Evolutionary conservation across 1,140 invertebrate genomes (phyloP).

Genomic region (Akabosia matsudoensis): DNA sequence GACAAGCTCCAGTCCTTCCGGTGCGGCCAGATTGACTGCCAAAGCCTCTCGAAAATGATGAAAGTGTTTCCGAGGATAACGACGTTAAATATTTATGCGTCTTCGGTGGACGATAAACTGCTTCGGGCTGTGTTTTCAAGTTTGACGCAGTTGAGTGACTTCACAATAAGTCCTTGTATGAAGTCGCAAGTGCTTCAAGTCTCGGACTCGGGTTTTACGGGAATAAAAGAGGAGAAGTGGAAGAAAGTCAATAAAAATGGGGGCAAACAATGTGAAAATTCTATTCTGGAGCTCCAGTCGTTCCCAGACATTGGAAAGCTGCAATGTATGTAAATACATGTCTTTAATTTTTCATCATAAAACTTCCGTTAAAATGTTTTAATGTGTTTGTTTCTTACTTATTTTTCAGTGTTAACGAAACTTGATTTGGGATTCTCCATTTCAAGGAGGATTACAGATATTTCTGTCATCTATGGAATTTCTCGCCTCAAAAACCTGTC

Average conservation of each 20-base stretch:
- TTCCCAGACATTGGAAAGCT: neutral
- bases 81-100: neutral
- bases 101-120: neutral
- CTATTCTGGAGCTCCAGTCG: neutral
- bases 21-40: neutral
- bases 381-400: neutral
- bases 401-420: neutral
- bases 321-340: neutral
- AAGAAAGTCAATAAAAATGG: neutral
- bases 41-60: neutral
- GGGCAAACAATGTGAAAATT: neutral
- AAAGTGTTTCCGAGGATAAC: neutral
- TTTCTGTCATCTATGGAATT: neutral
- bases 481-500: neutral
- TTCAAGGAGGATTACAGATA: neutral
- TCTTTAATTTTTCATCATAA: neutral
- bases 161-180: neutral
- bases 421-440: neutral
- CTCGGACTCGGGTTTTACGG: neutral
- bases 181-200: neutral
- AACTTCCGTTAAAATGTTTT: neutral
- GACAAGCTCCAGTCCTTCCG: neutral
- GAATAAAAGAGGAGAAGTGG: neutral
- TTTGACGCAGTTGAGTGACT: neutral
- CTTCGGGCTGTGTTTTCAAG: neutral